Evolutionary conservation across 2,113 vertebrate genomes (phyloP).

Genomic region (Ptyas mucosa): DNA sequence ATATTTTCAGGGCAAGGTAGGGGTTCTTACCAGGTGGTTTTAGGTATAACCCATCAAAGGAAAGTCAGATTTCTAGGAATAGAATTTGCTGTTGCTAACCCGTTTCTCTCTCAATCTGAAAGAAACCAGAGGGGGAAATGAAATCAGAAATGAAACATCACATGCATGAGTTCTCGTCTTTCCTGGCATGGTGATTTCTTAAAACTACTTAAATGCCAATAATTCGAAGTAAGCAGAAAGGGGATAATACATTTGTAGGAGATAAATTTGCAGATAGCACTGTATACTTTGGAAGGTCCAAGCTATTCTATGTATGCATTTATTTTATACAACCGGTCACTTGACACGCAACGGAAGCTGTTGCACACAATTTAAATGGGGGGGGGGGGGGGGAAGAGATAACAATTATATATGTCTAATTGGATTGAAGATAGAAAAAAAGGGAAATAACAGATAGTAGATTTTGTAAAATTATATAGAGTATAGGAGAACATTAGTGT

Average conservation of each 20-base stretch:
- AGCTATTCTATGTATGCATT: background rate
- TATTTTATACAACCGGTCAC: background rate
- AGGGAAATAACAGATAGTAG: too few relatives aligned
- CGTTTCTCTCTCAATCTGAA: slow-evolving; percentile 86
- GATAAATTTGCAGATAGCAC: background rate
- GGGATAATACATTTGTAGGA: background rate
- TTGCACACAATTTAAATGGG: background rate
- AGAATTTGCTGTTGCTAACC: slow-evolving; percentile 91
- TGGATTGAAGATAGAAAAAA: too few relatives aligned
- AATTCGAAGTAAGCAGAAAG: background rate
- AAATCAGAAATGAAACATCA: background rate
- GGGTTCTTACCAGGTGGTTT: slow-evolving; percentile 31
- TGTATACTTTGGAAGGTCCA: background rate
- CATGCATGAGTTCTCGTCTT: background rate
- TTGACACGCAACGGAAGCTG: background rate
- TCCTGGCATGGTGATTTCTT: background rate
- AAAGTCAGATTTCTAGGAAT: slow-evolving; percentile 71
- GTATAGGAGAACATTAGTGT: too few relatives aligned
- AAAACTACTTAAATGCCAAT: background rate
- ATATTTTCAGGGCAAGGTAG: background rate
- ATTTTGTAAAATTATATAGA: too few relatives aligned
- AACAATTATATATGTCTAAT: too few relatives aligned
- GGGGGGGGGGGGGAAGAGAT: too few relatives aligned
- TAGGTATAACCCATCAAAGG: background rate
- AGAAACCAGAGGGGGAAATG: background rate